Evolutionary conservation across 2,797 vertebrate species (phyloP).

Genomic region (Leptodactylus fallax): DNA sequence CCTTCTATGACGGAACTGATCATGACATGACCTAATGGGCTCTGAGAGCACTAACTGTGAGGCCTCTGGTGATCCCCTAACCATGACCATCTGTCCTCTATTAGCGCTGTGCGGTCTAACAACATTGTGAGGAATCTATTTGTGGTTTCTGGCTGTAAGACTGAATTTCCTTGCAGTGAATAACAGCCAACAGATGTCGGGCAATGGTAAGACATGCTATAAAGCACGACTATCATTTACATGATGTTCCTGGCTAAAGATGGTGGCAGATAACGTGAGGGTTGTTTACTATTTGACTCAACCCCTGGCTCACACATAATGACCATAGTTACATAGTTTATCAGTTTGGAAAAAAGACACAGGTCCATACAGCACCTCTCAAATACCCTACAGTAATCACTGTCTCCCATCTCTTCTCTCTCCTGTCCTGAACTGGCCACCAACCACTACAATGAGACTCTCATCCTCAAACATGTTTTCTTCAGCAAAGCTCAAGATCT

Average conservation of each 20-base stretch:
- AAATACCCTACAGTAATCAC: no score
- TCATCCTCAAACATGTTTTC: no score
- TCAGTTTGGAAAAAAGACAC: no score
- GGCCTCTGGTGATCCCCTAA: neutral
- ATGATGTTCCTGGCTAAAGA: neutral
- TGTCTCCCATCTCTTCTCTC: no score
- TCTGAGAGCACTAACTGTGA: neutral
- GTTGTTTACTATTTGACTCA: neutral
- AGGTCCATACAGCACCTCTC: no score
- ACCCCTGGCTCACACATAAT: neutral
- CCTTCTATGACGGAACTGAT: neutral
- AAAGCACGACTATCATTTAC: neutral
- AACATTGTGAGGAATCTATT: slow-evolving; percentile 31
- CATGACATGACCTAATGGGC: neutral
- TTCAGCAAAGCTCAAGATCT: no score
- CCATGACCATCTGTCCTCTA: slow-evolving; percentile 6
- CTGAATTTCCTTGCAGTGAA: neutral
- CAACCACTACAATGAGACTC: no score
- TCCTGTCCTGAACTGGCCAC: no score
- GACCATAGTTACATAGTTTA: no score
- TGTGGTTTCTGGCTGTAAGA: slow-evolving; percentile 14
- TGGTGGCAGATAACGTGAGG: neutral
- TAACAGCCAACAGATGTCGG: slow-evolving; percentile 3
- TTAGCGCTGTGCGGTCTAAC: slow-evolving; percentile 1
- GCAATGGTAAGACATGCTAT: neutral